Base-by-base conservation (phyloP, 1,140 invertebrate species). In the Probaryconus sp. region DNA sequence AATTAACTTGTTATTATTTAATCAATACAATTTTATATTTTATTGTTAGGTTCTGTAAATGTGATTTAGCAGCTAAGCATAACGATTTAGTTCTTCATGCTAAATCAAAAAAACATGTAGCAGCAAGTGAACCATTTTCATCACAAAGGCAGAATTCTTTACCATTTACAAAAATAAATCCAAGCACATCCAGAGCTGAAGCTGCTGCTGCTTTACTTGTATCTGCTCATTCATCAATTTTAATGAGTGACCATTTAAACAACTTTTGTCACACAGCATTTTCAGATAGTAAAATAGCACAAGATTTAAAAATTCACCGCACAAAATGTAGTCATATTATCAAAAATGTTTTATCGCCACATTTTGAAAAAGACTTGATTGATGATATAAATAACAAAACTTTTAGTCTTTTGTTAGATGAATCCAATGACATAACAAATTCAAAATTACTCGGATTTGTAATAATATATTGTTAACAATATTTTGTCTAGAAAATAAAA, bases 111-210 rank as follows among this genome's bases (percentile, higher is more conserved):
- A 48, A 33, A 5, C 45, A 48, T n/a, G 9, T 33, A 3, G 2
- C 2, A 5, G 45, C 45, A 1, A 48, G 45, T 33, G 45, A 48
- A 20, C 45, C 20, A 37, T 51, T 51, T 51, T 35, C 31, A 1
- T 31, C 31, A 5, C 5, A 51, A 14, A 20, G 47, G 20, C 31
- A 51, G 9, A 35, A 35, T 6, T 35, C 31, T 5, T 14, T 51
- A 17, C 26, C 47, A 9, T 51, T 51, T 11, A 16, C 10, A 1
- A n/a, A 37, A 37, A 17, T 2, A 24, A 13, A 14, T 3, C 4
- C 2, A 3, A 31, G 35, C 6, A 37, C 47, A 11, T 16, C 31
- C 1, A 37, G 24, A 37, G 3, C 17, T 13, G 47, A 51, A 28
- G 47, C 31, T 17, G 30, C 30, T 14, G 20, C 31, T 5, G 31